Conservation (phyloP, 2,797 vertebrate species). For the Chelon labrosus region DNA sequence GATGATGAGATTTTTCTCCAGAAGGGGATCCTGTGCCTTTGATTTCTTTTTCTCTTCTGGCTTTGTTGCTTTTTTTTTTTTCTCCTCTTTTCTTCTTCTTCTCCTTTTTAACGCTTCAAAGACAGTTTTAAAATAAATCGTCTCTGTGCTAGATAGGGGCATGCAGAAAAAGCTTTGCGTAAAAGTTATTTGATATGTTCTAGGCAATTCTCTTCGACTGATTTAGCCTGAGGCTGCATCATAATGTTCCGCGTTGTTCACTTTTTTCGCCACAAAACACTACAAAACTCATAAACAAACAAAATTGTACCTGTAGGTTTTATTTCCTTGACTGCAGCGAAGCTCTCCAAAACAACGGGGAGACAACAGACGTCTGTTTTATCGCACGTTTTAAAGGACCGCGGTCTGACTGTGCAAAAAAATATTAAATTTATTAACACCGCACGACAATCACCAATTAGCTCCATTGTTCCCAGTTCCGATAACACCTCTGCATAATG, state of each 20-base stretch:
- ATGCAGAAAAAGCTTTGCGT: constrained; percentile 52
- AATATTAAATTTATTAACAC: constrained; percentile 81
- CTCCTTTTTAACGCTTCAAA: constrained; percentile 73
- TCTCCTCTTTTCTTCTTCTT: too few species aligned
- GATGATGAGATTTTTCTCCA: constrained; percentile 74
- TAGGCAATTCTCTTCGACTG: constrained; percentile 45
- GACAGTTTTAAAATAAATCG: constrained; percentile 72
- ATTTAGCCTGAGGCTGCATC: constrained; percentile 48
- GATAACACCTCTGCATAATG: constrained; percentile 88
- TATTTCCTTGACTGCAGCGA: constrained; percentile 11
- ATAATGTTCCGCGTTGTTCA: constrained; percentile 15
- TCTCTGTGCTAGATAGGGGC: constrained; percentile 51
- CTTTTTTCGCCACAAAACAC: constrained; percentile 33
- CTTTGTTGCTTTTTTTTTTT: constrained; percentile 72
- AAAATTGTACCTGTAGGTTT: constrained; percentile 12
- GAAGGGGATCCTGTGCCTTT: constrained; percentile 68
- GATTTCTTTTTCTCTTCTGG: constrained; percentile 74
- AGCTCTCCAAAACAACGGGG: constrained; percentile 13
- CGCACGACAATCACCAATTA: constrained; percentile 85
- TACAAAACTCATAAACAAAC: constrained; percentile 44
- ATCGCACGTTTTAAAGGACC: constrained; percentile 65
- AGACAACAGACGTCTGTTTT: constrained; percentile 51
- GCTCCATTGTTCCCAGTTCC: constrained; percentile 82
- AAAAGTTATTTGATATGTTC: constrained; percentile 61
- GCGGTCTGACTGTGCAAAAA: constrained; percentile 59